phyloP scores from a whole-genome alignment of 2,797 vertebrate genomes.

The Thripadectes ignobilis region DNA sequence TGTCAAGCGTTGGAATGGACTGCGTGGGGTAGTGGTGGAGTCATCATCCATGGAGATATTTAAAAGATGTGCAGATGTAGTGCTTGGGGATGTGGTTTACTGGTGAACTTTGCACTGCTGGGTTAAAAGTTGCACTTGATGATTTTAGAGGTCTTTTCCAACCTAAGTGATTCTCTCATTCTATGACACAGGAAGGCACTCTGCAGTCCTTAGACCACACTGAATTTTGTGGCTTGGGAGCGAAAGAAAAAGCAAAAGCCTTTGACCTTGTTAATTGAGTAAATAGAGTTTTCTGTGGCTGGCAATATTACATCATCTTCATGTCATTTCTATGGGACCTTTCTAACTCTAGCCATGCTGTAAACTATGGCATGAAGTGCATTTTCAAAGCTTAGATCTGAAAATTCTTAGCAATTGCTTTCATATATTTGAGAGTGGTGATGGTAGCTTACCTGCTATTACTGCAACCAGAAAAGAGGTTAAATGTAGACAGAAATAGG shows the following conservation, averaged over 20 bases:
- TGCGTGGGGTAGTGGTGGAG: neutral
- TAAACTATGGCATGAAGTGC: neutral
- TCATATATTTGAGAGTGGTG: neutral
- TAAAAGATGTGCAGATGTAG: neutral
- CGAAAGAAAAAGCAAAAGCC: neutral
- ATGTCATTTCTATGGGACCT: neutral
- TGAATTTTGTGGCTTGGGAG: neutral
- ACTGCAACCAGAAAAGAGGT: neutral
- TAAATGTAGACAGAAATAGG: neutral
- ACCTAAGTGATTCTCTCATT: neutral
- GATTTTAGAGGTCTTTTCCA: neutral
- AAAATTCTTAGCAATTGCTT: neutral
- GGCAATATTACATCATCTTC: neutral
- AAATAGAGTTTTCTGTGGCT: neutral
- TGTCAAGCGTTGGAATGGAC: neutral
- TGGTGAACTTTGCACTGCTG: neutral
- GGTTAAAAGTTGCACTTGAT: neutral
- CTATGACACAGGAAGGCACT: neutral
- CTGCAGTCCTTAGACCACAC: neutral
- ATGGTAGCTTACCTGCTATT: neutral
- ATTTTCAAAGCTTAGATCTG: neutral
- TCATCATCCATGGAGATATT: neutral
- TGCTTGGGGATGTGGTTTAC: neutral
- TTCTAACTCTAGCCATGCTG: neutral
- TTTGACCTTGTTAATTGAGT: neutral